Conservation (phyloP, 2,888 invertebrate genomes). For the Xylota segnis region DNA sequence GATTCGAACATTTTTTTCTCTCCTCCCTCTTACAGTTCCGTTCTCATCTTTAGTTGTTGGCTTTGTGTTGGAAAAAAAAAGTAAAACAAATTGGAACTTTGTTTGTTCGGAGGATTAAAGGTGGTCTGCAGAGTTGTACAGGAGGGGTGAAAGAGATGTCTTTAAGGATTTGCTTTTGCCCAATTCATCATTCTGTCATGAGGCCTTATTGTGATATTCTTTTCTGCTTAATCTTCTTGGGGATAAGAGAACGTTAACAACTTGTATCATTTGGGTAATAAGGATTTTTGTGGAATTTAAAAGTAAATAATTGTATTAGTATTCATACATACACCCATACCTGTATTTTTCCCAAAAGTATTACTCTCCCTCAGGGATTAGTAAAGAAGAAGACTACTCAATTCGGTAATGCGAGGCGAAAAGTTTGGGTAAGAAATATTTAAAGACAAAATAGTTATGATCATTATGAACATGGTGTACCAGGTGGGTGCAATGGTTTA, state of each 20-base stretch:
- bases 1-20: conserved; percentile 9
- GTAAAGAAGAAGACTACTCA: too few relatives aligned
- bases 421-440: too few relatives aligned
- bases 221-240: background rate
- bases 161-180: conserved; percentile 17
- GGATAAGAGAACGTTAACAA: conserved; percentile 13
- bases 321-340: too few relatives aligned
- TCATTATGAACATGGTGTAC: too few relatives aligned
- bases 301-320: too few relatives aligned
- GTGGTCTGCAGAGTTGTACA: background rate
- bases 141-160: background rate
- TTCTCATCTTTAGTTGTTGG: conserved; percentile 27
- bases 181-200: conserved; percentile 27
- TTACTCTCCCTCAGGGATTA: too few relatives aligned
- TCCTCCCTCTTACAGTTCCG: conserved; percentile 12
- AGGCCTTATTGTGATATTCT: conserved; percentile 9
- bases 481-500: too few relatives aligned
- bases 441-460: too few relatives aligned
- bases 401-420: too few relatives aligned
- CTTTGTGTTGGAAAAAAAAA: conserved; percentile 28
- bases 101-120: conserved; percentile 40
- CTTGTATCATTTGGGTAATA: conserved; percentile 4
- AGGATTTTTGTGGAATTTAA: background rate
- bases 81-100: conserved; percentile 38
- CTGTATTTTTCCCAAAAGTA: too few relatives aligned